Evolutionary conservation across 2,888 invertebrate species (phyloP), one percentile per base, ranked within the genome.

Genomic region (Dendrolimus houi): DNA sequence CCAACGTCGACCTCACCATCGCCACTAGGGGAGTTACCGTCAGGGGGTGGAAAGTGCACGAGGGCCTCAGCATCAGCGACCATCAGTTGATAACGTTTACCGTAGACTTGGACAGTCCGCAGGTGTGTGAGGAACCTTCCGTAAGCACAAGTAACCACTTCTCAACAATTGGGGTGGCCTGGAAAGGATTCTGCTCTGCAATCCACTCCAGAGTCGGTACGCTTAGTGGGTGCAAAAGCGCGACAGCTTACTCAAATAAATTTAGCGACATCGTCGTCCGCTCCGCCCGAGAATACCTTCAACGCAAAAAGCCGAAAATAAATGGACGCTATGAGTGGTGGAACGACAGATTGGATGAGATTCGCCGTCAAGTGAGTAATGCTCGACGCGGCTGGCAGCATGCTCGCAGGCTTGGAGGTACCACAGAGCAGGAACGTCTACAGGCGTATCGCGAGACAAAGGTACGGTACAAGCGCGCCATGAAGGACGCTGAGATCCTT

Each of bases 61-160:
- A n/a, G 7, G 40, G 40, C 17, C 2, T 17, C 17, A 55, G 41
- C 9, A 13, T 29, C 14, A 59, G 53, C 17, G 56, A 55, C 29
- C 56, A 57, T 41, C 56, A 54, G 9, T 53, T 54, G 1, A 57
- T 59, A 12, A 57, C 55, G 1, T 54, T 52, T 10, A 47, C 69
- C 77, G 78, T 81, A 81, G 81, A 6, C n/a, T 14, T 1, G 3
- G 14, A 17, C 1, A 7, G 13, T 0, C 8, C 12, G 1, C 1
- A 8, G 13, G 10, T 10, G 52, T 10, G 53, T 6, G 14, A 2
- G 3, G 56, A 41, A 17, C 40, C 12, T 7, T 29, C n/a, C 8
- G 52, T 8, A 1, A 3, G 1, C 0, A 17, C 17, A 17, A 2
- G 17, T 2, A 2, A 17, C 17, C 17, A 17, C 17, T 17, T 17